These are phyloP conservation scores for Tympanuchus pallidicinctus DNA, from an alignment of 2,113 vertebrate species.

Conservation along the genomic window DNA sequence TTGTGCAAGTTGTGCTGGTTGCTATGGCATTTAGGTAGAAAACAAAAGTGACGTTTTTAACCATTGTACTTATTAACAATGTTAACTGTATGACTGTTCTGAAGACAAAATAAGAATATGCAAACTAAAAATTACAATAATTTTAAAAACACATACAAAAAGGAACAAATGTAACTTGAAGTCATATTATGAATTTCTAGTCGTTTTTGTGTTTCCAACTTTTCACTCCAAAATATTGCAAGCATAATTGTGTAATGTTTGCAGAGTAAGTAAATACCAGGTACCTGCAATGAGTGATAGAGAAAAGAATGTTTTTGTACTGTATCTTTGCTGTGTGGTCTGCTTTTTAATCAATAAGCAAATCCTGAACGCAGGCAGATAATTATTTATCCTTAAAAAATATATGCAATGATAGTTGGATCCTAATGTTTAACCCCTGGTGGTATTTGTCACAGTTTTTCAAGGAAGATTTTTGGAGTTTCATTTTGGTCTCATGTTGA, in stretches of 20 bases:
- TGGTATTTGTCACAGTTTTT: neutral
- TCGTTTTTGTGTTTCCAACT: neutral
- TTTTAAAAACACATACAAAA: neutral
- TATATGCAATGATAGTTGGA: constrained; percentile 64
- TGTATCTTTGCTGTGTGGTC: neutral
- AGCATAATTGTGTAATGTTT: neutral
- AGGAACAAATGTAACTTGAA: neutral
- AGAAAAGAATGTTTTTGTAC: neutral
- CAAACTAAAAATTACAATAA: neutral
- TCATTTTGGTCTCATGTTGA: neutral
- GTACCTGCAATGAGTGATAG: neutral
- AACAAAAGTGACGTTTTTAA: constrained; percentile 21
- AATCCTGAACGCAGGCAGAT: neutral
- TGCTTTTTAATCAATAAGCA: constrained; percentile 47
- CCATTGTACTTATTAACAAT: constrained; percentile 11
- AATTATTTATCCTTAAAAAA: constrained; percentile 70
- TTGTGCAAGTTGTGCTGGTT: constrained; percentile 43
- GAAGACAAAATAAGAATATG: neutral
- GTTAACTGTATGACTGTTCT: neutral
- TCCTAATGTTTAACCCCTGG: constrained; percentile 47
- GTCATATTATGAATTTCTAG: neutral
- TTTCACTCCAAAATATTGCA: constrained; percentile 6
- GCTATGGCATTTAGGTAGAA: neutral
- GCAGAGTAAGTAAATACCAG: neutral
- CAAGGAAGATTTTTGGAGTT: neutral